Base-by-base conservation (phyloP, 2,888 invertebrate genomes). In the Cryptus viduatorius region DNA sequence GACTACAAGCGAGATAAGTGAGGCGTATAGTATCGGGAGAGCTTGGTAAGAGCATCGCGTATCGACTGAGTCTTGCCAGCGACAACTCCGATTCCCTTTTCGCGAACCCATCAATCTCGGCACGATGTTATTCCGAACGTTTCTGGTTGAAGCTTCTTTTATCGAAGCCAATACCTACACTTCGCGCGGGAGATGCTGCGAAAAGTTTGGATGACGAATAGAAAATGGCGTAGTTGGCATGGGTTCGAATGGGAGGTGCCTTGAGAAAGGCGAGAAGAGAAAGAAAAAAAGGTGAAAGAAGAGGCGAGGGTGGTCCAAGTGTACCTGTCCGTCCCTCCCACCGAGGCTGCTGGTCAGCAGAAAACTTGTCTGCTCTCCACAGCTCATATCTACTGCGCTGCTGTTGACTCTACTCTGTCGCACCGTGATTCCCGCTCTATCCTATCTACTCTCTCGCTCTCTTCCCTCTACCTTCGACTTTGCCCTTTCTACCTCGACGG, bases 41-140 rank as follows among this genome's bases (percentile, higher is more conserved):
- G 77, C 89, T 90, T 88, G 86, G 90, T 91, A 93, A 92, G 93
- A 93, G 91, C 92, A 92, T 56, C 91, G 89, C 81, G 68, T 73
- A 65, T 76, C 71, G 76, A 69, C 72, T 64, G 80, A 76, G 61
- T 76, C 75, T 82, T 79, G 73, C 64, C 79, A 67, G 46, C 50
- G 75, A 76, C 71, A 4, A 84, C 65, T 79, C 56, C 48, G 73
- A 48, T 81, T 78, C 71, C 72, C 69, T 64, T 73, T 80, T 73
- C 42, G 37, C 44, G 56, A 69, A 48, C 56, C 71, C 50, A 81
- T 83, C 79, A 77, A 76, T 77, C 56, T 61, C 16, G 3, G 31
- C 56, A 4, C 10, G 19, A 56, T 24, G 24, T 10, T 10, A 24
- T 56, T 56, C 37, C 56, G 48, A 68, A 50, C 24, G 59, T 68